Conservation (phyloP, 2,797 vertebrate species). For the Distichodus sexfasciatus region DNA sequence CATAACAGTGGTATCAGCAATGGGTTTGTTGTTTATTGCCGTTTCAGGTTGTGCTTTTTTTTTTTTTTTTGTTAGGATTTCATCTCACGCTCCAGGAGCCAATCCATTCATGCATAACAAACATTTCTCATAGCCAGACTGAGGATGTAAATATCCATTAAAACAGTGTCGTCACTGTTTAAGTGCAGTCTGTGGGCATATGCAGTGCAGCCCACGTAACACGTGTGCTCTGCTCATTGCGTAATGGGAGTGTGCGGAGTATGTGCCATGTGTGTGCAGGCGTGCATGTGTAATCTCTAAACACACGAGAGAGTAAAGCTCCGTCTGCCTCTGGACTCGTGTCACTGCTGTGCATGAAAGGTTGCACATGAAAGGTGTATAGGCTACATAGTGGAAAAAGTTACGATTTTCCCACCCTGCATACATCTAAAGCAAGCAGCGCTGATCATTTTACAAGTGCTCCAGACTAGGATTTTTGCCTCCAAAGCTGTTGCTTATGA, state of each 20-base stretch:
- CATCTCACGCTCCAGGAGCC: background rate
- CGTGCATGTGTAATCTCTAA: conserved; percentile 1
- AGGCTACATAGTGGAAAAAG: too few species aligned
- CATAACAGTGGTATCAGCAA: too few species aligned
- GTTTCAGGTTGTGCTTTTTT: too few species aligned
- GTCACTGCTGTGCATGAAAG: conserved; percentile 52
- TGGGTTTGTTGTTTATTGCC: too few species aligned
- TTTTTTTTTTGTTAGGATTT: background rate
- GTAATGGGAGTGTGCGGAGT: background rate
- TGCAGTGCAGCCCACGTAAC: background rate
- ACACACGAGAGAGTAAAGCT: background rate
- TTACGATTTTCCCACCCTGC: too few species aligned
- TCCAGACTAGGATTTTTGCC: too few species aligned
- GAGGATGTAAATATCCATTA: too few species aligned
- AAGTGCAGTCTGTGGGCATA: background rate
- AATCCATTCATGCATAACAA: too few species aligned
- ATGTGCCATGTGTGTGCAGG: background rate
- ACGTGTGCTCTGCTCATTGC: background rate
- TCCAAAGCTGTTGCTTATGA: too few species aligned
- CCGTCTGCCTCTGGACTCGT: background rate
- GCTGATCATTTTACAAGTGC: too few species aligned
- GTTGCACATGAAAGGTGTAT: background rate
- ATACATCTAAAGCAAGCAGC: too few species aligned
- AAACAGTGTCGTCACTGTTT: background rate
- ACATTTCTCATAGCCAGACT: too few species aligned